A percentile compares a stretch with the other conserved stretches of the same genome.
phyloP scores from a whole-genome alignment of 2,797 vertebrate genomes.

The Poecile montanus region DNA sequence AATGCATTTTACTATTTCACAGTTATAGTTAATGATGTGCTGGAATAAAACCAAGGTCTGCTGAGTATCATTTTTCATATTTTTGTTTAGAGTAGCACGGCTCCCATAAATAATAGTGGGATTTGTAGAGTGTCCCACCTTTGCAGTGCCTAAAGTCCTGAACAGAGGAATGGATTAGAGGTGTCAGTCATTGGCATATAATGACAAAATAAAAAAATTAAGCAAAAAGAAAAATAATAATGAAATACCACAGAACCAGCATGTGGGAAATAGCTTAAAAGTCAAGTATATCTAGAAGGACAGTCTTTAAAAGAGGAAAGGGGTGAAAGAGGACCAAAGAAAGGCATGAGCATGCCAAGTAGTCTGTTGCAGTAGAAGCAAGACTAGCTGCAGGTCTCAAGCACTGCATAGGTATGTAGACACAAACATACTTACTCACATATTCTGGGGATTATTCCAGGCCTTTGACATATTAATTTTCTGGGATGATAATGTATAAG shows the following conservation, averaged over 20 bases:
- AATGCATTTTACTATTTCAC: background rate
- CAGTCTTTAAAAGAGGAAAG: background rate
- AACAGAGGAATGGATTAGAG: constrained; percentile 6
- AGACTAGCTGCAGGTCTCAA: background rate
- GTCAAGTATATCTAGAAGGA: background rate
- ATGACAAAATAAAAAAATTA: constrained; percentile 6
- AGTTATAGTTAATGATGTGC: background rate
- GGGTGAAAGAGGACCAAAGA: background rate
- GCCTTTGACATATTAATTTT: background rate
- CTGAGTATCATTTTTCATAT: background rate
- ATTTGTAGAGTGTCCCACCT: background rate
- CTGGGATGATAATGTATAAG: background rate
- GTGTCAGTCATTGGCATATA: background rate
- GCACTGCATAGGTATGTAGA: background rate
- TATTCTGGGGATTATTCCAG: background rate
- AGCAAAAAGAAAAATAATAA: background rate
- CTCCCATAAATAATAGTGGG: background rate
- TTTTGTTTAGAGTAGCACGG: constrained; percentile 6
- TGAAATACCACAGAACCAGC: background rate
- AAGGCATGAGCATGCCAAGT: background rate
- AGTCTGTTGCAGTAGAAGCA: background rate
- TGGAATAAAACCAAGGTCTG: background rate
- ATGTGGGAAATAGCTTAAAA: background rate
- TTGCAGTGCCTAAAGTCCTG: background rate
- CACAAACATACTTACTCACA: background rate